Evolutionary conservation across 1,140 invertebrate species (phyloP).

Genomic region (Chrysoperla carnea): DNA sequence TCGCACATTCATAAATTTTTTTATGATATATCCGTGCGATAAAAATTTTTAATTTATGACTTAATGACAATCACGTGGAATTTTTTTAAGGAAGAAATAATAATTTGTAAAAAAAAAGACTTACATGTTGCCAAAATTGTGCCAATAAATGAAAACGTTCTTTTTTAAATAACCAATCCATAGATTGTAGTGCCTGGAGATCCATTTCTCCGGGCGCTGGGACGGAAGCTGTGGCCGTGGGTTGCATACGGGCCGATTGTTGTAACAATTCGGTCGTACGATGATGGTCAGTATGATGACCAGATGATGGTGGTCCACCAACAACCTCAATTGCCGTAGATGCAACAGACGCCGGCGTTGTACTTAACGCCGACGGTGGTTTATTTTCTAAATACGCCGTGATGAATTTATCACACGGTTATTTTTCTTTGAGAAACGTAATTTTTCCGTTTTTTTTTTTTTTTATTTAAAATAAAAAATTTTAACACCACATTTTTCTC

Average conservation of each 20-base stretch:
- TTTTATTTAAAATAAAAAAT: too few relatives aligned
- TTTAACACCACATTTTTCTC: too few relatives aligned
- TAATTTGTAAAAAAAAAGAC: conserved; percentile 8
- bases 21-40: too few relatives aligned
- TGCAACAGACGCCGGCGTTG: neutral
- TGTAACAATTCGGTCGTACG: neutral
- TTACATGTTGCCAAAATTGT: conserved; percentile 89
- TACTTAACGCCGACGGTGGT: neutral
- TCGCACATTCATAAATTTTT: too few relatives aligned
- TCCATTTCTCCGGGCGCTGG: conserved; percentile 54
- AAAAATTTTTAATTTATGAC: too few relatives aligned
- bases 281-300: neutral
- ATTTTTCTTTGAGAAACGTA: neutral
- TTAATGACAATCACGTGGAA: too few relatives aligned
- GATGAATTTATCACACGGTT: neutral
- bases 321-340: neutral
- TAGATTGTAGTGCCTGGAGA: conserved; percentile 73
- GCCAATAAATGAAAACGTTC: conserved; percentile 79
- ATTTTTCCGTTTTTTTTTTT: neutral
- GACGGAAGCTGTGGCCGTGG: conserved; percentile 31
- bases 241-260: conserved; percentile 40
- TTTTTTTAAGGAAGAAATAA: too few relatives aligned
- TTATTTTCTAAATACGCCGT: neutral
- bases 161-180: conserved; percentile 91
- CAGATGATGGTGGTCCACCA: neutral